Evolutionary conservation across 2,113 vertebrate species (phyloP), one percentile per base, ranked within the genome.

Genomic region (Gobio gobio): DNA sequence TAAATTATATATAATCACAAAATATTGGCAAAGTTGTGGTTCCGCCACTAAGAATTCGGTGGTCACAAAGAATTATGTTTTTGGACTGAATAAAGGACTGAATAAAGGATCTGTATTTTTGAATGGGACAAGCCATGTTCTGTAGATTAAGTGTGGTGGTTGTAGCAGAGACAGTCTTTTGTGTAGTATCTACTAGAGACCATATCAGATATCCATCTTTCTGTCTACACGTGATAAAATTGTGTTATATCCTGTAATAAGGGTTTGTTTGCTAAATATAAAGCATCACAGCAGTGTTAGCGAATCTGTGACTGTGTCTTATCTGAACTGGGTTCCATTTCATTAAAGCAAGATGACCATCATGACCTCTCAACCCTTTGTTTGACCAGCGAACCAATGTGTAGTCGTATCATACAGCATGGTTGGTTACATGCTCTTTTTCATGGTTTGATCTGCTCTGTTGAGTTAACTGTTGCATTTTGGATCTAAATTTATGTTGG

Each of bases 121-220:
- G 45, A 29, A 76, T 36, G 29, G 73, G 24, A 22, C 12, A 51
- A 13, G 18, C 24, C 12, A 14, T 76, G 24, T 54, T 16, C 13
- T 14, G 43, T 49, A n/a, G 45, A 8, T 75, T 22, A 10, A 20
- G 7, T 33, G 9, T 20, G 1, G 26, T 56, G 26, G 12, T 54
- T 56, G 14, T 10, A 20, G 13, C 26, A 51, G 14, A 18, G 13
- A 26, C 51, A 54, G 54, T 58, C 10, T 1, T n/a, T 14, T 78
- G 54, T 76, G 74, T 76, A 26, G 18, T 76, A 54, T 59, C 29
- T 59, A 59, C 54, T 20, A 56, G 18, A 43, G 54, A 58, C 51
- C 24, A 63, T n/a, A 80, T 80, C 5, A 75, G 76, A 78, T 40
- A 59, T 78, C 13, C 7, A 10, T 64, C 14, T 64, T 43, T 59